These are phyloP conservation scores for Crotophaga sulcirostris DNA, from an alignment of 2,113 vertebrate species.

Conservation along the genomic window DNA sequence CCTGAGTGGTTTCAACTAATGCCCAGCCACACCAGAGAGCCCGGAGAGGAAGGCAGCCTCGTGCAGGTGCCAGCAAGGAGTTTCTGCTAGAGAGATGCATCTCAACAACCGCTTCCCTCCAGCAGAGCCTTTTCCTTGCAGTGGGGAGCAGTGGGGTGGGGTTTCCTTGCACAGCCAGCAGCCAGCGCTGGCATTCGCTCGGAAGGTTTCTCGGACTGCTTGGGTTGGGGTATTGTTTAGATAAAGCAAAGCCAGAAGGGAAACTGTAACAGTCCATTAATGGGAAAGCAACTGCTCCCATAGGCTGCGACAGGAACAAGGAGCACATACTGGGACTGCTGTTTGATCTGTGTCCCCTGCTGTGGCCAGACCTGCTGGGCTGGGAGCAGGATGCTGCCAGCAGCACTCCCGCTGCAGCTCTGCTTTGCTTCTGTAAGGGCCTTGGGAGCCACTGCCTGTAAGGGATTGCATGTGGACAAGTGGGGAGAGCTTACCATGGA, in stretches of 20 bases:
- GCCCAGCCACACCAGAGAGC: neutral
- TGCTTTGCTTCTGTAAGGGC: neutral
- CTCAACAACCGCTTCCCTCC: neutral
- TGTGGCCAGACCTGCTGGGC: neutral
- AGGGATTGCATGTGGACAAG: neutral
- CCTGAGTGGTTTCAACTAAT: neutral
- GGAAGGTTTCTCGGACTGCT: neutral
- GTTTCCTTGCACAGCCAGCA: neutral
- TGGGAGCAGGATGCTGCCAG: conserved; percentile 5
- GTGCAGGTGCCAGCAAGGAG: neutral
- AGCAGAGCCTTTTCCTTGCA: neutral
- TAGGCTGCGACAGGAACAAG: neutral
- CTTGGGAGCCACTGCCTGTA: neutral
- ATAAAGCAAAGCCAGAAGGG: neutral
- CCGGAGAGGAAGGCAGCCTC: neutral
- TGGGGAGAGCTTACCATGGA: neutral
- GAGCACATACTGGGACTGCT: neutral
- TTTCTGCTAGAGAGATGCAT: neutral
- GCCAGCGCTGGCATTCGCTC: neutral
- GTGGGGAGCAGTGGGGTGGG: neutral
- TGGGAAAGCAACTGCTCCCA: neutral
- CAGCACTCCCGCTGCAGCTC: neutral
- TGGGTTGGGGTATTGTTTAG: neutral
- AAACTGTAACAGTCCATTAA: neutral
- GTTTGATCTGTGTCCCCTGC: conserved; percentile 1